Conservation (phyloP, 2,797 vertebrate genomes). For the Falco biarmicus region DNA sequence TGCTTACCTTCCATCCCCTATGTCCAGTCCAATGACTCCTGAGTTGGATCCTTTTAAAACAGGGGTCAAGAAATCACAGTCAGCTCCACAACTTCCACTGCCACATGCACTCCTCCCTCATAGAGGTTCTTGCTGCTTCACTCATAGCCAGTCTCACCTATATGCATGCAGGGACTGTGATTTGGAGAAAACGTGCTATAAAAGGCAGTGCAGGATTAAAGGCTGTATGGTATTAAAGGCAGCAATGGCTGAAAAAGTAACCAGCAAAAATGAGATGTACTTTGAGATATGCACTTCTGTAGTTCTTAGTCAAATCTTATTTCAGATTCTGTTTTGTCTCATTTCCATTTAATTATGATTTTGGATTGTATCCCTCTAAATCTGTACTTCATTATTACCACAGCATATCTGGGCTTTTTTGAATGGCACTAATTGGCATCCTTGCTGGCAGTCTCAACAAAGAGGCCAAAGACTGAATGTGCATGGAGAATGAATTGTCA, state of each 20-base stretch:
- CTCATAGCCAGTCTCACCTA: neutral
- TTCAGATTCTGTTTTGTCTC: slow-evolving; percentile 61
- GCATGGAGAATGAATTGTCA: slow-evolving; percentile 14
- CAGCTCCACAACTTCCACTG: neutral
- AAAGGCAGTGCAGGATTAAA: neutral
- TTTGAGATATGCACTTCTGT: slow-evolving; percentile 20
- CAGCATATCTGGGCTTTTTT: slow-evolving; percentile 59
- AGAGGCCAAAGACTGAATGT: slow-evolving; percentile 51
- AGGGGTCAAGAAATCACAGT: neutral
- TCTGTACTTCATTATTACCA: slow-evolving; percentile 65
- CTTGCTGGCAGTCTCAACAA: slow-evolving; percentile 65
- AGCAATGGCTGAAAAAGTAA: slow-evolving; percentile 17
- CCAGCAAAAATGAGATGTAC: neutral
- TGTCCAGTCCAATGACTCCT: neutral
- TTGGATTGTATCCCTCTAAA: slow-evolving; percentile 69
- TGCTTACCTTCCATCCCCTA: neutral
- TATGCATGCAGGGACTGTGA: neutral
- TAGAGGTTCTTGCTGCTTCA: neutral
- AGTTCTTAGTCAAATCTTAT: slow-evolving; percentile 57
- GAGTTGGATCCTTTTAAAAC: neutral
- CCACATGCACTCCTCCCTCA: neutral
- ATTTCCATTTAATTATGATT: slow-evolving; percentile 74
- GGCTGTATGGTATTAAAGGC: neutral
- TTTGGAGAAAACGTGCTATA: neutral
- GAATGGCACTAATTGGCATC: slow-evolving; percentile 67